These are phyloP conservation scores for Myotis daubentonii DNA, from an alignment of 2,797 vertebrate genomes.

Conservation along the genomic window DNA sequence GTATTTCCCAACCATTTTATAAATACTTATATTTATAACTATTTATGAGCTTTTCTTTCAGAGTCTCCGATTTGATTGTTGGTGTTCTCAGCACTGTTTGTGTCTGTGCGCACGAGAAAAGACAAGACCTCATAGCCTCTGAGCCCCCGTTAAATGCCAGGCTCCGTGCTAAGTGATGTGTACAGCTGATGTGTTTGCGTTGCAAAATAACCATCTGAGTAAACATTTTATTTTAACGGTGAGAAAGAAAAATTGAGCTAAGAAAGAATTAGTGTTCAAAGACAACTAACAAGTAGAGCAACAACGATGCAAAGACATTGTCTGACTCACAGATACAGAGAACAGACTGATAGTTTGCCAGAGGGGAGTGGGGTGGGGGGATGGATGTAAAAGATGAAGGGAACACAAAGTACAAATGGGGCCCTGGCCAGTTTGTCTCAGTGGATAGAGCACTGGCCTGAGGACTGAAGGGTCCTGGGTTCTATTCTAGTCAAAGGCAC, in stretches of 20 bases:
- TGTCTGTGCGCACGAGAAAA: neutral
- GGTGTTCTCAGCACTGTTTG: neutral
- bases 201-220: neutral
- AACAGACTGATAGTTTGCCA: neutral
- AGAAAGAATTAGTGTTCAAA: neutral
- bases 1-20: neutral
- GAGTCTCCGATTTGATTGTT: neutral
- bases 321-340: neutral
- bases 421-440: too few species aligned
- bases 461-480: too few species aligned
- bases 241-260: neutral
- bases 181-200: neutral
- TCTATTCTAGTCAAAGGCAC: too few species aligned
- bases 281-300: neutral
- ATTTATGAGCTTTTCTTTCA: neutral
- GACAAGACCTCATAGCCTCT: neutral
- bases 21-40: neutral
- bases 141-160: too few species aligned
- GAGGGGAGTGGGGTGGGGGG: neutral
- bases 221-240: conserved; percentile 34
- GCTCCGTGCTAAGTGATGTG: neutral
- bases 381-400: neutral
- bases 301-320: neutral
- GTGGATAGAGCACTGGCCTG: too few species aligned
- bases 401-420: neutral